Percentiles rank a stretch among this genome's conserved stretches.
Evolutionary conservation across 1,140 invertebrate genomes (phyloP).

Genomic region (Potamilus streckersoni): DNA sequence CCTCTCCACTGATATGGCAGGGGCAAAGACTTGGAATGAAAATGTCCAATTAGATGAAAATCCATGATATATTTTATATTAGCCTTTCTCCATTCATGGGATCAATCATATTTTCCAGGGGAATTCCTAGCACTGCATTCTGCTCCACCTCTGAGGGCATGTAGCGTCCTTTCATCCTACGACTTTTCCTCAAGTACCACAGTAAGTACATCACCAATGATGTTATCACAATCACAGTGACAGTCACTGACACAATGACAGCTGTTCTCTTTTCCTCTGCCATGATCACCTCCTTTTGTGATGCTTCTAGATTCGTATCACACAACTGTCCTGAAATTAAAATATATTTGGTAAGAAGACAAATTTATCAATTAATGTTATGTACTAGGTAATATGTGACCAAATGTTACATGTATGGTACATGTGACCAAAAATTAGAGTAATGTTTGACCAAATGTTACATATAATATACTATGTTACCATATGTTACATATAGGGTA

Average conservation of each 20-base stretch:
- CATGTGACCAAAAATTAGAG: too few relatives aligned
- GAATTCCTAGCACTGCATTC: constrained; percentile 8
- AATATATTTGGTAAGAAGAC: not conserved
- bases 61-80: constrained; percentile 2
- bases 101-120: constrained; percentile 25
- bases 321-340: constrained; percentile 12
- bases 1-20: too few relatives aligned
- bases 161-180: constrained; percentile 23
- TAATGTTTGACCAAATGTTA: too few relatives aligned
- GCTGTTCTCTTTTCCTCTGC: not conserved
- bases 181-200: constrained; percentile 19
- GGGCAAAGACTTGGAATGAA: too few relatives aligned
- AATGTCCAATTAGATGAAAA: too few relatives aligned
- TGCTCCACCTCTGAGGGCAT: constrained; percentile 27
- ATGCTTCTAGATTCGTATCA: not conserved
- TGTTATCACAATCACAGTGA: constrained; percentile 29
- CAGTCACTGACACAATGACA: constrained; percentile 19
- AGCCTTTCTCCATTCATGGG: constrained; percentile 21
- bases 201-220: constrained; percentile 21
- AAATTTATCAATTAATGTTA: not conserved
- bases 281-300: not conserved
- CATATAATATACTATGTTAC: too few relatives aligned
- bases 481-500: too few relatives aligned
- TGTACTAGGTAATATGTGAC: too few relatives aligned
- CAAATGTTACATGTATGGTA: too few relatives aligned